Percentiles rank a stretch among this genome's conserved stretches.
Evolutionary conservation across 2,888 invertebrate genomes (phyloP).

Genomic region (Hyposoter dolosus): DNA sequence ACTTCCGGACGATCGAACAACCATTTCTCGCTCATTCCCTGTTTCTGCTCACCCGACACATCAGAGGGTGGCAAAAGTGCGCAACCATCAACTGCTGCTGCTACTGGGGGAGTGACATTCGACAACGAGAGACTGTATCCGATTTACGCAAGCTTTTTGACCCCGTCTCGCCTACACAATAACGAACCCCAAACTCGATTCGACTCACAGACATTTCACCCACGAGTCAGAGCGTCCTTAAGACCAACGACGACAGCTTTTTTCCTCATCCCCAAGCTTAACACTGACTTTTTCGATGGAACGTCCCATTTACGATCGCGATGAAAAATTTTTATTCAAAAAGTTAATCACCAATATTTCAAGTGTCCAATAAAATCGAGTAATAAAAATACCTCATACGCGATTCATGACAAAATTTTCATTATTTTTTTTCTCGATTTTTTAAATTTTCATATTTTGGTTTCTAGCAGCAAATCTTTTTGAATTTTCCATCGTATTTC

Average conservation of each 20-base stretch:
- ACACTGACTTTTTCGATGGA: conserved; percentile 68
- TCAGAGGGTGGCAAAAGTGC: conserved; percentile 58
- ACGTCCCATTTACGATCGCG: conserved; percentile 32
- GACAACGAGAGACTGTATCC: conserved; percentile 37
- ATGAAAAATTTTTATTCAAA: background rate
- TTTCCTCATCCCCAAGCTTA: conserved; percentile 47
- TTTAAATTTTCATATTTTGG: background rate
- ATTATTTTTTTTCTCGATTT: background rate
- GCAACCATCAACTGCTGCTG: conserved; percentile 53
- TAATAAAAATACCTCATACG: background rate
- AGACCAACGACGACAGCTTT: conserved; percentile 23
- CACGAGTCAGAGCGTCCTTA: conserved; percentile 26
- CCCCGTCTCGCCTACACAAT: background rate
- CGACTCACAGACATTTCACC: conserved; percentile 27
- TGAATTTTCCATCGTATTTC: no score
- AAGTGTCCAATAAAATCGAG: background rate
- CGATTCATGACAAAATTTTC: no score
- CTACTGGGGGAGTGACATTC: conserved; percentile 55
- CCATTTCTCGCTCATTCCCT: conserved; percentile 70
- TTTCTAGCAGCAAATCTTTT: no score
- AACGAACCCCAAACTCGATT: conserved; percentile 62
- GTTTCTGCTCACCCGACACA: conserved; percentile 33
- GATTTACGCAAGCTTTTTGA: conserved; percentile 10
- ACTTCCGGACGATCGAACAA: conserved; percentile 78
- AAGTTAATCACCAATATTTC: background rate